These are phyloP conservation scores for Nipponacmea schrenckii DNA, from an alignment of 2,888 invertebrate genomes.

Conservation along the genomic window DNA sequence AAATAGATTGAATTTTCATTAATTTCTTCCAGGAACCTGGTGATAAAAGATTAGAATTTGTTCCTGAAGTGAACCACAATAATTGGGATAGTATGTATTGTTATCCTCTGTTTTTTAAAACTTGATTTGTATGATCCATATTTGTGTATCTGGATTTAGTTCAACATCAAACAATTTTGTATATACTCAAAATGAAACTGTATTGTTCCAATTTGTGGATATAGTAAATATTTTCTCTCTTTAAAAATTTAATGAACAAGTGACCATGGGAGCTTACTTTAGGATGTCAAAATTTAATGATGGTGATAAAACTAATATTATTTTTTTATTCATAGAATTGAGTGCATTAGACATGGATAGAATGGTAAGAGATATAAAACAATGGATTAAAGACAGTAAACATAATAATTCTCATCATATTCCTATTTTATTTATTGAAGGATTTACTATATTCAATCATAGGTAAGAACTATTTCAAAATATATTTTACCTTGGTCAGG, in stretches of 20 bases:
- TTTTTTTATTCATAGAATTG: slow-evolving; percentile 35
- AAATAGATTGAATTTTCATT: too few species aligned
- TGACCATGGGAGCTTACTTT: too few species aligned
- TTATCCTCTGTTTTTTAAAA: neutral
- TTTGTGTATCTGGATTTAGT: too few species aligned
- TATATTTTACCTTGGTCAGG: neutral
- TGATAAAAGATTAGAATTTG: slow-evolving; percentile 36
- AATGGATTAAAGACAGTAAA: slow-evolving; percentile 23
- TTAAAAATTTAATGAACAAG: too few species aligned
- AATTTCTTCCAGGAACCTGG: slow-evolving; percentile 33
- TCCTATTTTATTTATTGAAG: slow-evolving; percentile 48
- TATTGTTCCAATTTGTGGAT: neutral
- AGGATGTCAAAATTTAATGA: too few species aligned
- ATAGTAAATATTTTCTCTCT: neutral
- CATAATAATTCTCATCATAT: slow-evolving; percentile 9
- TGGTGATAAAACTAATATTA: neutral
- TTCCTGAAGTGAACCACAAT: slow-evolving; percentile 44
- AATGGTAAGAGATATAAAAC: slow-evolving; percentile 46
- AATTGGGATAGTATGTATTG: slow-evolving; percentile 50
- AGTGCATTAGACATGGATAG: slow-evolving; percentile 49
- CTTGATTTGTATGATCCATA: too few species aligned
- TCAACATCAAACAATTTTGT: too few species aligned
- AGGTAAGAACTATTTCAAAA: slow-evolving; percentile 38
- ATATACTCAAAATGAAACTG: neutral
- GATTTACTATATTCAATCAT: slow-evolving; percentile 53